phyloP scores from a whole-genome alignment of 1,140 invertebrate genomes.

The Orussus abietinus region DNA sequence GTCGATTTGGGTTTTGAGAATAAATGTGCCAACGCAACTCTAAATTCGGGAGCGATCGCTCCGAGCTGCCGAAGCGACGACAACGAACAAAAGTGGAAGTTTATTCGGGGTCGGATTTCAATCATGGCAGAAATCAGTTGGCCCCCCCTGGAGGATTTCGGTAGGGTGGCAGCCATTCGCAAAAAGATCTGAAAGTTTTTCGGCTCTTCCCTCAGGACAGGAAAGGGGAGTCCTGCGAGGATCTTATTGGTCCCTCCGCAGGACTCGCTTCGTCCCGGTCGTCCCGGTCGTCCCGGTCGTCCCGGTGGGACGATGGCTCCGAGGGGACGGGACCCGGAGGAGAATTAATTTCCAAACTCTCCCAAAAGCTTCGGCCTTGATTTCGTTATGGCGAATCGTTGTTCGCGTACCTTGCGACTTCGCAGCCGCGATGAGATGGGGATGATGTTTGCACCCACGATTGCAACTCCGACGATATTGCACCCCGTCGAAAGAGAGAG shows the following conservation, averaged over 20 bases:
- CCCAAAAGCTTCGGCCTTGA: too few relatives aligned
- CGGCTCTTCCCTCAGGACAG: too few relatives aligned
- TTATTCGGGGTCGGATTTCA: too few relatives aligned
- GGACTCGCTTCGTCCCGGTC: slow-evolving; percentile 27
- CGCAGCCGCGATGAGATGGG: background rate
- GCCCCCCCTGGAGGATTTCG: background rate
- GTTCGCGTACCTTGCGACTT: too few relatives aligned
- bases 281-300: slow-evolving; percentile 28
- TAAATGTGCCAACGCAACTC: too few relatives aligned
- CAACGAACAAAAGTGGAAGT: too few relatives aligned
- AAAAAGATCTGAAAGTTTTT: slow-evolving; percentile 30
- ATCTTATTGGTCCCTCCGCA: slow-evolving; percentile 36
- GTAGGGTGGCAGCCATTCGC: slow-evolving; percentile 14
- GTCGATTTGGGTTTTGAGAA: too few relatives aligned
- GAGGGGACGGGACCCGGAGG: slow-evolving; percentile 14
- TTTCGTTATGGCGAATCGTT: too few relatives aligned
- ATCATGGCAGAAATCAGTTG: slow-evolving; percentile 5
- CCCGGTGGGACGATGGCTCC: slow-evolving; percentile 14
- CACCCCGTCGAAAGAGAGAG: too few relatives aligned
- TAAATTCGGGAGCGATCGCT: too few relatives aligned
- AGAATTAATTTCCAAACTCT: slow-evolving; percentile 27
- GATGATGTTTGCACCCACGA: background rate
- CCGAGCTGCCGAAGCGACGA: too few relatives aligned
- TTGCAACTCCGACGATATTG: background rate
- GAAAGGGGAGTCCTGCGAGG: slow-evolving; percentile 22